These are phyloP conservation scores for Sternotherus odoratus DNA, from an alignment of 2,797 vertebrate genomes.

Conservation along the genomic window DNA sequence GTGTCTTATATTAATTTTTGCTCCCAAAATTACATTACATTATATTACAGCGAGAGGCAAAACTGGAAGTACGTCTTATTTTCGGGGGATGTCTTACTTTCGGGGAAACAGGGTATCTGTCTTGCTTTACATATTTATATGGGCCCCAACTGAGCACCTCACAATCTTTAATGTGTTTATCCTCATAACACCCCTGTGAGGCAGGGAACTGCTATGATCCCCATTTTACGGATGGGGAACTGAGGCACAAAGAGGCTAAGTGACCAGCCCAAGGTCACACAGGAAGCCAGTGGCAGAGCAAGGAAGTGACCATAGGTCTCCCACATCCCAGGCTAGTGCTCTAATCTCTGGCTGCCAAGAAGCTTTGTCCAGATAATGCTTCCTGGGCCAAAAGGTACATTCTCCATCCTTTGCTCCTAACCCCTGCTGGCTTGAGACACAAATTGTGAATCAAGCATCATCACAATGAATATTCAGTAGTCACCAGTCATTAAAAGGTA, in stretches of 20 bases:
- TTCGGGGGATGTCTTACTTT: no score
- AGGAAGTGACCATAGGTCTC: neutral
- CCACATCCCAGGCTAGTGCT: neutral
- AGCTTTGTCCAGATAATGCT: neutral
- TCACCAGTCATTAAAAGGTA: neutral
- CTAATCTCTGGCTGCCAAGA: neutral
- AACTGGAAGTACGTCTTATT: no score
- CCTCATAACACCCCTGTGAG: neutral
- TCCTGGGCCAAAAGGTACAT: neutral
- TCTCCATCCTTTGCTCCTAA: neutral
- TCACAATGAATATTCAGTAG: neutral
- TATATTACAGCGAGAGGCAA: no score
- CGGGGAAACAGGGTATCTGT: no score
- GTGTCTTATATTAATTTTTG: no score
- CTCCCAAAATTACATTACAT: no score
- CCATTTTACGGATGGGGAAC: neutral
- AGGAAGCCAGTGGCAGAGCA: neutral
- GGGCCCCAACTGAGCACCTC: neutral
- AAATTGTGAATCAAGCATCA: neutral
- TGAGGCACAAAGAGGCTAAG: neutral
- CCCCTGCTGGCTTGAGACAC: neutral
- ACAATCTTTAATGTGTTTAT: neutral
- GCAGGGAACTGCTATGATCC: neutral
- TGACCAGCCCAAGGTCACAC: neutral
- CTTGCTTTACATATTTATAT: neutral